These are phyloP conservation scores for Phengaris alcon DNA, from an alignment of 2,888 invertebrate species.

Conservation along the genomic window DNA sequence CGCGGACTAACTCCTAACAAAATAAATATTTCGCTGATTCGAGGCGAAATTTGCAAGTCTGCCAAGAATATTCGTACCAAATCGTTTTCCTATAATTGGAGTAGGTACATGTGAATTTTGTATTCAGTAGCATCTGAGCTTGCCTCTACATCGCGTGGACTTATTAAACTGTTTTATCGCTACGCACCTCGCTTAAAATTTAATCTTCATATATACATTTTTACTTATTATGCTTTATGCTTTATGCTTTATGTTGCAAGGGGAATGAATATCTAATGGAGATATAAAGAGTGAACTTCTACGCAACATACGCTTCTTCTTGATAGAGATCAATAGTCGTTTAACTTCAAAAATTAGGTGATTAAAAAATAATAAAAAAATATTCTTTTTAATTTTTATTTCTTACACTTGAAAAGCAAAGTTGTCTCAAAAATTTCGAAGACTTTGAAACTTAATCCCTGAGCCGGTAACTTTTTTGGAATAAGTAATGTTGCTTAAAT, in stretches of 20 bases:
- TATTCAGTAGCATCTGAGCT: slow-evolving; percentile 78
- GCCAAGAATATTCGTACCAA: slow-evolving; percentile 79
- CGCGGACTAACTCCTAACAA: slow-evolving; percentile 65
- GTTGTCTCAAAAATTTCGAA: slow-evolving; percentile 2
- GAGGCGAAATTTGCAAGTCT: slow-evolving; percentile 77
- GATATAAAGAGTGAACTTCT: background rate
- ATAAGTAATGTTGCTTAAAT: slow-evolving; percentile 30
- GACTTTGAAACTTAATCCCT: slow-evolving; percentile 24
- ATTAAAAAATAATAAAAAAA: too few relatives aligned
- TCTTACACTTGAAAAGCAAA: background rate
- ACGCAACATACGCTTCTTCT: background rate
- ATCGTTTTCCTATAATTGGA: slow-evolving; percentile 80
- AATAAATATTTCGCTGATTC: slow-evolving; percentile 78
- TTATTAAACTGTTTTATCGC: slow-evolving; percentile 72
- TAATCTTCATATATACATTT: background rate
- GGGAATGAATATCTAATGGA: background rate
- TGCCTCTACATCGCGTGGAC: slow-evolving; percentile 63
- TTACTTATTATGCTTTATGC: slow-evolving; percentile 9
- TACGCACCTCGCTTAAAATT: slow-evolving; percentile 15
- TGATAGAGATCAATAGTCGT: too few relatives aligned
- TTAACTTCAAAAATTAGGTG: too few relatives aligned
- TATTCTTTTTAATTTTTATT: background rate
- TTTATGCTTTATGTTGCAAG: background rate
- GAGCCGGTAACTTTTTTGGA: background rate
- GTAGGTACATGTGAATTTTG: slow-evolving; percentile 75